Evolutionary conservation across 2,113 vertebrate species (phyloP), one percentile per base, ranked within the genome.

Genomic region (Nothoprocta pentlandii): DNA sequence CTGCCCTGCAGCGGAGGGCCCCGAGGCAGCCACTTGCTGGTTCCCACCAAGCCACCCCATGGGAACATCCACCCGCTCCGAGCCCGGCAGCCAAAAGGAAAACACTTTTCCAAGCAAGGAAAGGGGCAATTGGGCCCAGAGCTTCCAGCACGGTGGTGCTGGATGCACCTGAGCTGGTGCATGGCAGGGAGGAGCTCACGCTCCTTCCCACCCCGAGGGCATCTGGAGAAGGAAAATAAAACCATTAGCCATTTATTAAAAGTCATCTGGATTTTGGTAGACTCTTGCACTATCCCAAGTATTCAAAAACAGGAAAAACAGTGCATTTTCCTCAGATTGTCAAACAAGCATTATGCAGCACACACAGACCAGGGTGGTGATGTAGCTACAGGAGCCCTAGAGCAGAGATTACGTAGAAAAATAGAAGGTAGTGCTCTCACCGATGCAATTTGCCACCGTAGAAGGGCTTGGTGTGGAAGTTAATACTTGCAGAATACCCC

Each of bases 381-480:
- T 5, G 47, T 11, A 59, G 67, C 39, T 56, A 30, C 21, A 25
- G 36, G n/a, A 80, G 14, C 44, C 51, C n/a, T 61, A 84, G 9
- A 83, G 16, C 6, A 53, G 19, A n/a, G 58, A 16, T 2, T 62
- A 42, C 4, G 0, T 6, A 9, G 61, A 28, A 39, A 71, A 89
- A 53, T 1, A 64, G 21, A 63, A 85, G 67, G 28, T 51, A 47
- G 54, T 8, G 6, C 67, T 89, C 97, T 97, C 96, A 99, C 99
- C 99, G 98, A 98, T 99, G 99, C 53, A 99, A 93, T 95, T 99
- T 99, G 89, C 99, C 99, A 36, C 99, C 99, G 6, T 99, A 99
- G 92, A 99, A 99, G 4, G 99, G 99, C 89, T 99, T 99, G 13
- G 99, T 99, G 95, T 99, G 99, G 85, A 99, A 99, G 64, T 99